Evolutionary conservation across 2,888 invertebrate species (phyloP), one percentile per base, ranked within the genome.

Genomic region (Bugula neritina): DNA sequence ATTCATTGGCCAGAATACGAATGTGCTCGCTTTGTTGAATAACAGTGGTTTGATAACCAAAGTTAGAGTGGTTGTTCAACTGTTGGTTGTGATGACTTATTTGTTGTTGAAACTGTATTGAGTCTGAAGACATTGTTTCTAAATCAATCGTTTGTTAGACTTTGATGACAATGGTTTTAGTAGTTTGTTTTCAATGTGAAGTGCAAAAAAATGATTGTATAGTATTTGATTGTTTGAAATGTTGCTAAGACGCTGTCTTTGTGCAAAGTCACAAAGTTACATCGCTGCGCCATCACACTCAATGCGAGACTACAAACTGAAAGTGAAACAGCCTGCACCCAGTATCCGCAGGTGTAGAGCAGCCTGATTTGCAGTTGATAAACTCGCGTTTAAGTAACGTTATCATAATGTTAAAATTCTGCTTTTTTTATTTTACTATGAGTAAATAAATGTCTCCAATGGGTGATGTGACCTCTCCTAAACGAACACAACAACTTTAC

Each of bases 41-140:
- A 27, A 25, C 10, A 10, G 31, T 31, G 31, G 27, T 63, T 13
- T 63, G 63, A 63, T 63, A 63, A 63, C 31, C 63, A 34, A 10
- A 63, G 21, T 31, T 31, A 31, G 27, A 63, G n/a, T 27, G 63
- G 31, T 63, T 63, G 63, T 63, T 27, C 21, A 63, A 63, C 34
- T 63, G 63, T 63, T 63, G 63, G 31, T 63, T 63, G 27, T 63
- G 21, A 27, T 63, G 63, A 27, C n/a, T 5, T 17, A 43, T 43
- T 17, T 43, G 43, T 43, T 43, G 43, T 17, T 43, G 10, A 5
- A 43, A 43, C 17, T 43, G 63, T 31, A 63, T 21, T 10, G 63
- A 21, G 27, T 63, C 63, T 63, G 63, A 63, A 63, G 63, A 63
- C 63, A 63, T 63, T 63, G 57, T 57, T 25, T 57, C 25, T n/a